Base-by-base conservation (phyloP, 2,113 vertebrate species). In the Monopterus albus region DNA sequence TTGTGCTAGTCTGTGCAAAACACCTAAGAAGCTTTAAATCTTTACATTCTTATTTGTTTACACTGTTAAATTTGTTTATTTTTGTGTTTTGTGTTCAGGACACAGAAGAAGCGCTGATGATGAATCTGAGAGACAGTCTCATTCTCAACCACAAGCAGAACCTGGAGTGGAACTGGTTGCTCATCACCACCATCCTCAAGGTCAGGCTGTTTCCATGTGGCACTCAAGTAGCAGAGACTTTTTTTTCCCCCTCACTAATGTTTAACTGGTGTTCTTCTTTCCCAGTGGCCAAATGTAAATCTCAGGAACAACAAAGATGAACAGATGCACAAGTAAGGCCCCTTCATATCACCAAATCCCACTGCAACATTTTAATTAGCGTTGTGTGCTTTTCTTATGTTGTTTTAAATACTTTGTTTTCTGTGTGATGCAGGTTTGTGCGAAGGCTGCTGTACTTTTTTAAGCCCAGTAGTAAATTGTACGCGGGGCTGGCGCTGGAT, bases 241-340 rank as follows among this genome's bases (percentile, higher is more conserved):
- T 13, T 14, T 1, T 2, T 39, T 31, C 11, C 20, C n/a, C 21
- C 7, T 29, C 13, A 51, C 38, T 72, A 5, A 59, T 42, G 25
- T 35, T 55, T 17, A 23, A 38, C 33, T 63, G 88, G 56, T 26
- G 72, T 59, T 92, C 62, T 86, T 83, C 83, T 93, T 87, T 75
- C 82, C 51, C 75, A 99, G 98, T 99, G 97, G 98, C 98, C 98
- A 92, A 96, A 98, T 89, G 92, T 98, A 85, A 99, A 95, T 88
- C 92, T 99, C 72, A 96, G 95, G 87, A 96, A 95, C 92, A 98
- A 96, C 91, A 99, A 99, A 94, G 98, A 99, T 88, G 98, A 99
- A 83, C 97, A 98, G 17, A 95, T 99, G 83, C 97, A 99, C 93
- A 98, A 91, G 98, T 99, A 94, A 85, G 94, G 18, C 33, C 29